Evolutionary conservation across 2,113 vertebrate genomes (phyloP), one percentile per base, ranked within the genome.

Genomic region (Martes martes): DNA sequence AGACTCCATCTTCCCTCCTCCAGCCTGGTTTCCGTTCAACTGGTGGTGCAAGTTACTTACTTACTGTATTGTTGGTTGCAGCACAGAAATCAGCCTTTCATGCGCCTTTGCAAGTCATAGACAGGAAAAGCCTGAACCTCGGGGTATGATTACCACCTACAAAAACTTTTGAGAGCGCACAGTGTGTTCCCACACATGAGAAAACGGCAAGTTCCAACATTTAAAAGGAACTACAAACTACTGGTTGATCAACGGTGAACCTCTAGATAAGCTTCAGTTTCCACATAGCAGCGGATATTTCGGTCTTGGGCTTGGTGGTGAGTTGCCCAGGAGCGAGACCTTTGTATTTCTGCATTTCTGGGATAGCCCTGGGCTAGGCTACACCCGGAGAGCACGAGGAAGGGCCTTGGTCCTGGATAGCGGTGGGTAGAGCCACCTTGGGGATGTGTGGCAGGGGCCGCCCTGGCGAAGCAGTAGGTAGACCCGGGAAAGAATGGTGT

Each of bases 121-220:
- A n/a, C 67, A 61, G 50, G 1, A 9, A 13, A 57, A 18, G 24
- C 15, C 85, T 59, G 79, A 57, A 13, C 8, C 33, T 78, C 26
- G 8, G 13, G 0, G 1, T 36, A 0, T 15, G 59, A 84, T 52
- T 33, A 33, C 47, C 73, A 55, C 67, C 74, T 74, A 52, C 47
- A 59, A 28, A 67, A 52, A 24, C 23, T 55, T 39, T 26, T 7
- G 31, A 61, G 76, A 89, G 65, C 11, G 6, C 23, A 7, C 61
- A 52, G 5, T 2, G 7, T 0, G 0, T 4, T 52, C 82, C 63
- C 15, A 11, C 5, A 67, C 9, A 31, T 0, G 2, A 67, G 59
- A 59, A 65, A 31, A 11, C 31, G 39, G 31, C 47, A 83, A 31
- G 42, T 26, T 26, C 31, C 69, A 4, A 26, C 28, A 7, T 36